Evolutionary conservation across 2,113 vertebrate species (phyloP), one percentile per base, ranked within the genome.

Genomic region (Amblyornis subalaris): DNA sequence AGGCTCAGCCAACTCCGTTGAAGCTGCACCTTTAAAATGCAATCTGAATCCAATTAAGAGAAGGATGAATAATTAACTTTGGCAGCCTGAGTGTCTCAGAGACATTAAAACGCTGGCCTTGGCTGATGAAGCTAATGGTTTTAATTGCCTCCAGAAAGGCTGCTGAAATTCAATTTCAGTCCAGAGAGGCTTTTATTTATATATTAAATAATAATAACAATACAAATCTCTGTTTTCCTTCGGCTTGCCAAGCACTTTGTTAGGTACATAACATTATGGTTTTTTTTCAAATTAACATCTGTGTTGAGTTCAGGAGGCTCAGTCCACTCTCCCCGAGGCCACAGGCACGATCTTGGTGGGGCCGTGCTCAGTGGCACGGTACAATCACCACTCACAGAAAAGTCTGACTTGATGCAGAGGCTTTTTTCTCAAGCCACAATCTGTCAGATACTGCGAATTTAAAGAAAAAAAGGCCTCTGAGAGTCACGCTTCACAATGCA

Each of bases 61-160:
- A 94, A 80, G 65, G 82, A 94, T 96, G 94, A 97, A 91, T 94
- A 90, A 96, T 97, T 96, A 94, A 90, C 87, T 97, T 91, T 95
- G 96, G 95, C 95, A 96, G 92, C 62, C 44, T 14, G 65, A 96
- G 82, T 81, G 74, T 91, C 95, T 94, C 79, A 89, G 89, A 94
- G 85, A 94, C 85, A 84, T 95, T 93, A 93, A 90, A 94, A 90
- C 0, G 8, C 66, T 94, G 90, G 95, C 88, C 91, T 89, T 85
- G 94, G 79, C 79, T 95, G 91, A 93, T 91, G 95, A 79, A 92
- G 88, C 78, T 94, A 96, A 96, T 94, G 92, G 93, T 90, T 96
- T 96, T 96, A 97, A 96, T 95, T 96, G 92, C 94, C 91, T 96
- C 85, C 90, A 96, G 96, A 96, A 90, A 95, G 82, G 90, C 86